These are phyloP conservation scores for Ictidomys tridecemlineatus DNA, from an alignment of 2,113 vertebrate species.

Conservation along the genomic window DNA sequence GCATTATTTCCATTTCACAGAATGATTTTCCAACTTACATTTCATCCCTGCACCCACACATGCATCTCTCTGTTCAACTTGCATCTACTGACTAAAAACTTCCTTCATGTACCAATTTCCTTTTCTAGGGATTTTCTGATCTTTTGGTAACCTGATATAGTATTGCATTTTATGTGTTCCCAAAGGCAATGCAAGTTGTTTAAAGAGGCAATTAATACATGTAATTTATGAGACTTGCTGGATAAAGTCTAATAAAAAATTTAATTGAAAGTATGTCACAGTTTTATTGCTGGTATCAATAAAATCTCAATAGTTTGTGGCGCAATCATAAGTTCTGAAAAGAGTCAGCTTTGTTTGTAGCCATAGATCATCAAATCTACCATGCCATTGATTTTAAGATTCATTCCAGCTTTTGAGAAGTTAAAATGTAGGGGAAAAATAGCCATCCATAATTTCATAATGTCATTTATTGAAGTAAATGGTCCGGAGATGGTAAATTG, in stretches of 20 bases:
- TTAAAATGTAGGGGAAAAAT: not conserved
- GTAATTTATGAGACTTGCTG: slow-evolving; percentile 47
- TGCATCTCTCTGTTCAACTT: not conserved
- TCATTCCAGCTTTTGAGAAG: slow-evolving; percentile 5
- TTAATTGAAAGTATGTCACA: slow-evolving; percentile 25
- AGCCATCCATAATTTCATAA: not conserved
- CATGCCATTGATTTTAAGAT: not conserved
- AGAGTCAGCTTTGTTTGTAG: not conserved
- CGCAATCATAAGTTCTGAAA: not conserved
- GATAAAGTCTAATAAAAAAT: slow-evolving; percentile 61
- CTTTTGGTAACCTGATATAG: slow-evolving; percentile 15
- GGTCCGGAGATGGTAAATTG: not conserved
- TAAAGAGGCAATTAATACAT: slow-evolving; percentile 61
- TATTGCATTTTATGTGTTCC: slow-evolving; percentile 2
- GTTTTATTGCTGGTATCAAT: slow-evolving; percentile 52
- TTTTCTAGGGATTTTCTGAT: not conserved
- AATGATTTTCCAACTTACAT: not conserved
- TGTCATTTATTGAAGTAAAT: slow-evolving; percentile 19
- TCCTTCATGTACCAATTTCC: not conserved
- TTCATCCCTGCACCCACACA: not conserved
- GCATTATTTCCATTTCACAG: not conserved
- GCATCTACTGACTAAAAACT: slow-evolving; percentile 17
- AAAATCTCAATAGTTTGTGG: slow-evolving; percentile 1
- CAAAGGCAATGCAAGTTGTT: slow-evolving; percentile 43
- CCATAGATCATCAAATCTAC: slow-evolving; percentile 8